Base-by-base conservation (phyloP, 2,888 invertebrate genomes). In the Drosophila melanosoma region DNA sequence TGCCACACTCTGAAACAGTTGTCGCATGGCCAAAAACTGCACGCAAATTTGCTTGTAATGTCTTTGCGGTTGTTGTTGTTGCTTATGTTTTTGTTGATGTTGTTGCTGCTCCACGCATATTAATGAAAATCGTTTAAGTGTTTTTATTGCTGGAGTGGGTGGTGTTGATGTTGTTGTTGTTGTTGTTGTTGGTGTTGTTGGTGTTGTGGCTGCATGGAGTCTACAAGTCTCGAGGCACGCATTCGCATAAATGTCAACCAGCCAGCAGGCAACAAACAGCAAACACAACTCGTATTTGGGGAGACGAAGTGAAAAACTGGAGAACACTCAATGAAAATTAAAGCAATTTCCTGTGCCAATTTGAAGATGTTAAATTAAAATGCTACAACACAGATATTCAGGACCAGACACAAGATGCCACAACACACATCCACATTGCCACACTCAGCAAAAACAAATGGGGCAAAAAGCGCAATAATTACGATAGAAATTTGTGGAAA, bases 321-420 rank as follows among this genome's bases (percentile, higher is more conserved):
- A 57, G 74, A 87, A 70, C 82, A 87, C 89, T 89, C 82, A 84
- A 87, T 85, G 83, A 79, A 79, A 89, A 87, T 90, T 87, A 83
- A 83, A 87, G 90, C 80, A 84, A 89, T 90, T 88, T 90, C 89
- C 89, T 90, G 90, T 85, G 77, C 84, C 89, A 85, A 87, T 90
- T 87, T 84, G 67, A 83, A 83, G 80, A 82, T 81, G 76, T 81
- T 85, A 85, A 90, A 90, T 80, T 82, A 82, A 87, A 87, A 85
- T 77, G 69, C 56, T 56, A 26, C 56, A 38, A 56, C 56, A 56
- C 36, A 56, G 36, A 56, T 26, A 26, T 26, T 26, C 79, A 84
- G 75, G 7, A 40, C 33, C 38, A 38, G 38, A 51, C 7, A 5
- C 59, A 15, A 38, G 36, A 69, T 51, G 17, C 36, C 33, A 15